Base-by-base conservation (phyloP, 1,140 invertebrate genomes). In the Thaumetopoea pityocampa region DNA sequence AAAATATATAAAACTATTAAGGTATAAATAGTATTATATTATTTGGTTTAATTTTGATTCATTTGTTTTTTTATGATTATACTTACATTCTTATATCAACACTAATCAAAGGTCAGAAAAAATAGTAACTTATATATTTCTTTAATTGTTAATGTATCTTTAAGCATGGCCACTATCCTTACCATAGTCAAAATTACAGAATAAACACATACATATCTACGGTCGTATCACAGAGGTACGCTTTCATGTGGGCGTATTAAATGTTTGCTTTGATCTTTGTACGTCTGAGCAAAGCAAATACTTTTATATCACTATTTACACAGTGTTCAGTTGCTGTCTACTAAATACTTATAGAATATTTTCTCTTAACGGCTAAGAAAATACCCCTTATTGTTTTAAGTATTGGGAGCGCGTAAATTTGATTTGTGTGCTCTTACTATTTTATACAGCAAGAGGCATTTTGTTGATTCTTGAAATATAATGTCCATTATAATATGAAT, bases 281-380 rank as follows among this genome's bases (percentile, higher is more conserved):
- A 73, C 67, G 60, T 61, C 62, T 67, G 54, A 55, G 59, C 65
- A 66, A 53, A 63, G 66, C 67, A 80, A 83, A 80, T 71, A 80
- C 76, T 79, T 80, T 79, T 77, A n/a, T n/a, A 80, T 80, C 78
- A 51, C 54, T 80, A 65, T 80, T 79, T 67, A 79, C 71, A 62
- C 63, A 71, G 73, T 80, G 60, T 70, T 55, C 46, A 56, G 59
- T 70, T 59, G 57, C 64, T 60, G 49, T 67, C 66, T 65, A 65
- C 64, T 42, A 62, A 65, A 56, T 50, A 56, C 45, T 29, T 49
- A 52, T 50, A 57, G 51, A 62, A 46, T 55, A 35, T 54, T 59
- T 63, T 64, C 49, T 32, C 44, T 51, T 40, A 35, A 40, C 46
- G 43, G 43, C 32, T 54, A 58, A 52, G 45, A 53, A 46, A 57